These are phyloP conservation scores for Tauraco hartlaubi DNA, from an alignment of 2,797 vertebrate genomes.

Conservation along the genomic window DNA sequence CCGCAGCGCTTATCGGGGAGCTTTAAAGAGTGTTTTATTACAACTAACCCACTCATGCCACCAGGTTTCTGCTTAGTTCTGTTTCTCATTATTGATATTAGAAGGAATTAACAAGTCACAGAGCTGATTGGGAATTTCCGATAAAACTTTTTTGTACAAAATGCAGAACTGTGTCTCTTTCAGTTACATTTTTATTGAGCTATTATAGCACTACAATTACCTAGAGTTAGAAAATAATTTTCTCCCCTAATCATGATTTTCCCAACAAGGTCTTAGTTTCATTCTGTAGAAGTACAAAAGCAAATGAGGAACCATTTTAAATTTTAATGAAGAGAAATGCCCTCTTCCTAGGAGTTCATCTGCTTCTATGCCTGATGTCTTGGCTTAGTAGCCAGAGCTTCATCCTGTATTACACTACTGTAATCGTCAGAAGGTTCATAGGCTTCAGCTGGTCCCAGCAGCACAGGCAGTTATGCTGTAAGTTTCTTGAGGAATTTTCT, in stretches of 20 bases:
- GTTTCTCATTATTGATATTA: not conserved
- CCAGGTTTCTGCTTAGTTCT: not conserved
- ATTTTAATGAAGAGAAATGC: conserved; percentile 36
- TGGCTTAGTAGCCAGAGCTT: not conserved
- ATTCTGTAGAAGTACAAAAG: not conserved
- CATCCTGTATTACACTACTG: not conserved
- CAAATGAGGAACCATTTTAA: conserved; percentile 5
- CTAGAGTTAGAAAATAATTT: conserved; percentile 12
- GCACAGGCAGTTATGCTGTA: not conserved
- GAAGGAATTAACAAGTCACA: not conserved
- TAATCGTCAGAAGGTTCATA: not conserved
- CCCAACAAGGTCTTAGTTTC: conserved; percentile 29
- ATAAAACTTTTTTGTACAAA: not conserved
- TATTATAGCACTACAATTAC: not conserved
- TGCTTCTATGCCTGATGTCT: not conserved
- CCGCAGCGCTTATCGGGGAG: not conserved
- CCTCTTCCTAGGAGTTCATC: not conserved
- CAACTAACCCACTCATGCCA: not conserved
- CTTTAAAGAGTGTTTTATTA: not conserved
- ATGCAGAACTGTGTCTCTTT: not conserved
- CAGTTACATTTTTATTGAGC: conserved; percentile 17
- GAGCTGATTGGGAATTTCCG: not conserved
- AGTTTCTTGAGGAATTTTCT: not conserved
- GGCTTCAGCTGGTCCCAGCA: not conserved
- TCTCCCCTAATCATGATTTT: conserved; percentile 22